phyloP scores from a whole-genome alignment of 2,888 invertebrate species.

The Coenonympha arcania region DNA sequence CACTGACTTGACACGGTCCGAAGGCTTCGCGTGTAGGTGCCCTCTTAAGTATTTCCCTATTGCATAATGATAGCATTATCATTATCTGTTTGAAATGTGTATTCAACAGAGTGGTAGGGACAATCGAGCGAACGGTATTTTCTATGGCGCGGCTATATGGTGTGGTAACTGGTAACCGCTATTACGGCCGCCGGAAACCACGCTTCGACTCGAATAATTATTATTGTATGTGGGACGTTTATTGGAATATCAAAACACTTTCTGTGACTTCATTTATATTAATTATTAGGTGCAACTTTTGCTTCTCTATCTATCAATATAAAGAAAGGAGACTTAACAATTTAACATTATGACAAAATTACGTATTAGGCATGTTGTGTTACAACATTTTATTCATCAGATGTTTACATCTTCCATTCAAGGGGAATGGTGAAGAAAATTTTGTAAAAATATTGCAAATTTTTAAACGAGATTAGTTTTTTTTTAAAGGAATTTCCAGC shows the following conservation, averaged over 20 bases:
- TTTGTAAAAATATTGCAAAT: too few species aligned
- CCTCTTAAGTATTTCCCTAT: constrained; percentile 30
- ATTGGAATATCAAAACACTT: constrained; percentile 24
- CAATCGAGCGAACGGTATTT: constrained; percentile 31
- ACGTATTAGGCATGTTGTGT: too few species aligned
- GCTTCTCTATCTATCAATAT: neutral
- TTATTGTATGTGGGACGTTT: constrained; percentile 47
- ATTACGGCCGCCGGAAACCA: constrained; percentile 51
- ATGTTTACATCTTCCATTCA: too few species aligned
- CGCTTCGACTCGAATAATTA: constrained; percentile 35
- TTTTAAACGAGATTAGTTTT: too few species aligned
- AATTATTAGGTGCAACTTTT: neutral
- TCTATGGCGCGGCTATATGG: constrained; percentile 28
- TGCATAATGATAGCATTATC: constrained; percentile 30
- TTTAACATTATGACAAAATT: too few species aligned
- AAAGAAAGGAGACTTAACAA: too few species aligned
- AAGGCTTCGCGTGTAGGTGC: constrained; percentile 27
- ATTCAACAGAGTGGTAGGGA: constrained; percentile 15
- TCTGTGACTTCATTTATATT: constrained; percentile 19
- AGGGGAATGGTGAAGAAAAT: too few species aligned
- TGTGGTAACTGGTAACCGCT: constrained; percentile 27
- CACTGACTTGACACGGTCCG: constrained; percentile 29
- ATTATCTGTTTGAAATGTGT: constrained; percentile 24
- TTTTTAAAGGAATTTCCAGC: too few species aligned
- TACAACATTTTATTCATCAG: neutral